Evolutionary conservation across 2,888 invertebrate species (phyloP), one percentile per base, ranked within the genome.

Genomic region (Nymphalis polychloros): DNA sequence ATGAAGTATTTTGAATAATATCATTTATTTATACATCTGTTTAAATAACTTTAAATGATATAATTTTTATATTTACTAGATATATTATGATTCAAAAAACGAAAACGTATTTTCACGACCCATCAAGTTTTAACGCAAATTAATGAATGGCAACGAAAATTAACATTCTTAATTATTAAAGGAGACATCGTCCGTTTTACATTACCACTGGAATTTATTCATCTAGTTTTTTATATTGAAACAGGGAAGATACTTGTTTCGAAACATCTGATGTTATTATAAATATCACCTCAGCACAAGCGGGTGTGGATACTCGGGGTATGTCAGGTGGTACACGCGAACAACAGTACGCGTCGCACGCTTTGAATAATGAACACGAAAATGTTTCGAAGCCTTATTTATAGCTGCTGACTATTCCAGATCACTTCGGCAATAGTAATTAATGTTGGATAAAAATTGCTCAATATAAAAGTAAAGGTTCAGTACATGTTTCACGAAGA

Each of bases 291-390:
- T 57, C 41, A 41, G 8, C 52, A 41, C n/a, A 49, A 60, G 53
- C 31, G 35, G 52, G 50, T 63, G 48, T 41, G 59, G 47, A 55
- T 62, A 52, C 53, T 52, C 23, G 3, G 52, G 20, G 60, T 52
- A 23, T 57, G 67, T 69, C 67, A 69, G 67, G 69, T 71, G 73
- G 81, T 80, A 81, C 82, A 85, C 81, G 83, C 85, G 83, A 84
- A 86, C 75, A 62, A 85, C 84, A 85, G 85, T 84, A 73, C 69
- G 71, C 72, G 70, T 79, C 77, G 79, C 83, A 82, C 80, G 79
- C 10, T 57, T 83, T 89, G 89, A 89, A 88, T 89, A 85, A 89
- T 89, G 86, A 83, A 87, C 78, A 79, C 50, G 50, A 20, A 41
- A 60, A 48, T 50, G 61, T 61, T 64, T 64, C 64, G 57, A 61